Evolutionary conservation across 2,113 vertebrate species (phyloP).

Genomic region (Tachysurus vachellii): DNA sequence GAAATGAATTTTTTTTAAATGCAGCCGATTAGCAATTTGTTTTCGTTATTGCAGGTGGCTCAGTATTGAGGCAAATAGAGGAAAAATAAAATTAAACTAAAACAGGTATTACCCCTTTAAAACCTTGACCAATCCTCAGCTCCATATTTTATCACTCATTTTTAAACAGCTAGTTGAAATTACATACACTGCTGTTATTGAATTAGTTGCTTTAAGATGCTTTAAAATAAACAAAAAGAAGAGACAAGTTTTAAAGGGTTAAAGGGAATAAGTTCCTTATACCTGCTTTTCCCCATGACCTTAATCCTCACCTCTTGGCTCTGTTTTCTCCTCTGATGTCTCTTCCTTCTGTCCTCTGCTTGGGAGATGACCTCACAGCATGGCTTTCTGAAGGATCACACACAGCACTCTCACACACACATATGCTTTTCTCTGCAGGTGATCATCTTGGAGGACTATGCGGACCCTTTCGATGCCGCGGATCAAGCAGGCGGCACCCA

Average conservation of each 20-base stretch:
- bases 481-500: slow-evolving; percentile 79
- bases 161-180: too few species aligned
- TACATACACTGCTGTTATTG: background rate
- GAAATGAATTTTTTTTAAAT: background rate
- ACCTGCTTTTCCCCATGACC: background rate
- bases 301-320: background rate
- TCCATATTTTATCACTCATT: background rate
- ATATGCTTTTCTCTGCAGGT: slow-evolving; percentile 70
- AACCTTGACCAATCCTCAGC: background rate
- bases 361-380: background rate
- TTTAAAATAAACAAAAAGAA: too few species aligned
- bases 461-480: slow-evolving; percentile 90
- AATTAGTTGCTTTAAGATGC: background rate
- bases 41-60: background rate
- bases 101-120: background rate
- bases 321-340: background rate
- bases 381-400: background rate
- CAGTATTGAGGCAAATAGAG: background rate
- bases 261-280: background rate
- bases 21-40: slow-evolving; percentile 11
- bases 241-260: background rate
- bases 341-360: background rate
- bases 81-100: background rate
- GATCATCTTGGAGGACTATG: slow-evolving; percentile 93
- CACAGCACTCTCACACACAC: background rate